Evolutionary conservation across 1,140 invertebrate species (phyloP).

Genomic region (Scaptomyza graminum): DNA sequence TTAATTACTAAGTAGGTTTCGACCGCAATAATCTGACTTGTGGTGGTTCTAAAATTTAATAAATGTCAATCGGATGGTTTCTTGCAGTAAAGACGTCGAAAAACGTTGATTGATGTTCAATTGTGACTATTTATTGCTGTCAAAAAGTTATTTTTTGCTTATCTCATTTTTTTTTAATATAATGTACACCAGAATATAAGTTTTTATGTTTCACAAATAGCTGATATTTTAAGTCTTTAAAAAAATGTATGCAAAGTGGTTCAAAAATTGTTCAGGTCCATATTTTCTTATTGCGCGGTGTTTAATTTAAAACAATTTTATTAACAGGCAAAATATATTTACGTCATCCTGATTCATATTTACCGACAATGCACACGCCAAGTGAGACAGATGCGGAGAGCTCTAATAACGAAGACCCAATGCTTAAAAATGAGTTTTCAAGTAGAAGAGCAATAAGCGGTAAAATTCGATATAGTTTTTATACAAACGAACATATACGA

Average conservation of each 20-base stretch:
- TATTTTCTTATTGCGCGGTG: background rate
- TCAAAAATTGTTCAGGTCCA: background rate
- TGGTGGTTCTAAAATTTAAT: too few relatives aligned
- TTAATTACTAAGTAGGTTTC: too few relatives aligned
- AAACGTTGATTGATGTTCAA: too few relatives aligned
- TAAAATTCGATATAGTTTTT: conserved; percentile 26
- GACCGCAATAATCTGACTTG: too few relatives aligned
- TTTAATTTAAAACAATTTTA: conserved; percentile 4
- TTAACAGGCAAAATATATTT: conserved; percentile 88
- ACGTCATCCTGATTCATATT: conserved; percentile 93
- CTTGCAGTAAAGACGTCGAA: too few relatives aligned
- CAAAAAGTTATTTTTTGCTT: too few relatives aligned
- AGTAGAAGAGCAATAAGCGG: conserved; percentile 67
- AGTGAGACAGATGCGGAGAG: conserved; percentile 88
- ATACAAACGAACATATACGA: background rate
- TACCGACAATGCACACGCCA: conserved; percentile 90
- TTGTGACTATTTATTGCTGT: too few relatives aligned
- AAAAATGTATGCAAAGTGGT: too few relatives aligned
- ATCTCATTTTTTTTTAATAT: background rate
- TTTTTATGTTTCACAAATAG: background rate
- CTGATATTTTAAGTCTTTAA: too few relatives aligned
- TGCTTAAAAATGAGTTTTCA: conserved; percentile 54
- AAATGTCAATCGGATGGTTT: too few relatives aligned
- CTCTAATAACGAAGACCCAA: conserved; percentile 79
- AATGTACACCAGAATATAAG: background rate